phyloP scores from a whole-genome alignment of 2,113 vertebrate genomes.

The Mungos mungo region DNA sequence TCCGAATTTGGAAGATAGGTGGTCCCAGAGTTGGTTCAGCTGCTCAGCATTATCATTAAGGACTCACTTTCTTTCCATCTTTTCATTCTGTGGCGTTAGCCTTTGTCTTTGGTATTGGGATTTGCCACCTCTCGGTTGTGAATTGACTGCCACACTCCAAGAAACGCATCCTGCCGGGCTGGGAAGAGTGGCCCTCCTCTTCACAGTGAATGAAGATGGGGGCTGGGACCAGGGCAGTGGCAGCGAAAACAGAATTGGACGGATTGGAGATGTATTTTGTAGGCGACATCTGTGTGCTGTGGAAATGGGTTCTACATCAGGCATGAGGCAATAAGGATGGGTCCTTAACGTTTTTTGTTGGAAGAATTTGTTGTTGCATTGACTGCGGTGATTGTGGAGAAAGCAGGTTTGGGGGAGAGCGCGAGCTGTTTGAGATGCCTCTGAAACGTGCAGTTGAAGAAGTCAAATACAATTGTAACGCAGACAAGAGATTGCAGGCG shows the following conservation, averaged over 20 bases:
- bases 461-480: background rate
- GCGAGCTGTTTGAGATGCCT: background rate
- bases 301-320: conserved; percentile 30
- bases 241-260: background rate
- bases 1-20: background rate
- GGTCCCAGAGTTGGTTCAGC: background rate
- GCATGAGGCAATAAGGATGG: background rate
- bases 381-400: background rate
- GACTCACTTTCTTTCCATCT: background rate
- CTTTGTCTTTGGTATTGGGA: background rate
- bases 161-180: background rate
- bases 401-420: background rate
- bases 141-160: background rate
- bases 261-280: background rate
- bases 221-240: background rate
- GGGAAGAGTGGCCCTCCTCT: background rate
- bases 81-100: background rate
- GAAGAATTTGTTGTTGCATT: background rate
- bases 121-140: background rate
- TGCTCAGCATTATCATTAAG: background rate
- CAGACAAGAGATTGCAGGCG: background rate
- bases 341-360: background rate
- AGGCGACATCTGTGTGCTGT: background rate
- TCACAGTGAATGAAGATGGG: background rate
- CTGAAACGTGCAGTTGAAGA: conserved; percentile 7